Evolutionary conservation across 92 coral and sea anemone species (phyloP).

Genomic region (Parazoanthus atlanticus): DNA sequence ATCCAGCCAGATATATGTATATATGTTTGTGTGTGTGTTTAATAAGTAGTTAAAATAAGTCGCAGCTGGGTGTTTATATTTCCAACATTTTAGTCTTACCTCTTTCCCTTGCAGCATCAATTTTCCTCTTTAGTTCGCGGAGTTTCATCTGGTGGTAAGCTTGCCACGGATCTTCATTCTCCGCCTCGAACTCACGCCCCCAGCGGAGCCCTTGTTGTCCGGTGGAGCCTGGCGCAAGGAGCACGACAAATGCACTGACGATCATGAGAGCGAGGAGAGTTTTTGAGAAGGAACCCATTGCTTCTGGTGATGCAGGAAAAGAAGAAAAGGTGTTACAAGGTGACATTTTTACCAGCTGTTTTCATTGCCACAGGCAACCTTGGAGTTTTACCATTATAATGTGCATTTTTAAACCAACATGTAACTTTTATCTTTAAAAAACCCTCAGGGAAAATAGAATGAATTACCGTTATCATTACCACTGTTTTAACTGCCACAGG

Average conservation of each 20-base stretch:
- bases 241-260: neutral
- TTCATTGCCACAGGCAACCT: no score
- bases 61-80: no score
- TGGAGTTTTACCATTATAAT: no score
- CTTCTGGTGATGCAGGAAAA: neutral
- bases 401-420: no score
- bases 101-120: conserved; percentile 14
- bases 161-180: neutral
- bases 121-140: conserved; percentile 21
- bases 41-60: no score
- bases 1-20: no score
- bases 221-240: conserved; percentile 11
- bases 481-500: neutral
- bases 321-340: neutral
- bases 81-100: neutral
- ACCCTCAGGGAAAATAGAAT: no score
- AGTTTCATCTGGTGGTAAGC: conserved; percentile 21
- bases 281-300: neutral
- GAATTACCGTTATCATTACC: no score
- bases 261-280: conserved; percentile 14
- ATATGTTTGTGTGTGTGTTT: no score
- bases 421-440: no score
- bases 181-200: conserved; percentile 19
- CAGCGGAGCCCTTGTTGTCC: conserved; percentile 25
- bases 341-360: no score